Percentiles rank a stretch among this genome's conserved stretches.
These are phyloP conservation scores for Myrmophylax atrothorax DNA, from an alignment of 2,113 vertebrate species.

Conservation along the genomic window DNA sequence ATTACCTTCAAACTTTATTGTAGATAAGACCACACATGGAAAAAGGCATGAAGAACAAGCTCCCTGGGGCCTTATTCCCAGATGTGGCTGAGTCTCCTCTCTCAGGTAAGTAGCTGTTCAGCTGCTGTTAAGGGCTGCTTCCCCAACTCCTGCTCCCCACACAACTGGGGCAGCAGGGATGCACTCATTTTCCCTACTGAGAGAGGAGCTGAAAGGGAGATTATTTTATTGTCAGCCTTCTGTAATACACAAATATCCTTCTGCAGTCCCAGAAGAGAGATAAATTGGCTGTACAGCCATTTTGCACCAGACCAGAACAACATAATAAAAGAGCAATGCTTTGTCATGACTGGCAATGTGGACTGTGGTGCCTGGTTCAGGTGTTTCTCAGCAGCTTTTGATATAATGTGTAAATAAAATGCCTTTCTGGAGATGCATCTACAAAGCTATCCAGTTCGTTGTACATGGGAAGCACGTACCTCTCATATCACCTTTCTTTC, in stretches of 20 bases:
- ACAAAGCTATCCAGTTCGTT: not conserved
- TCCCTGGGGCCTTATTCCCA: not conserved
- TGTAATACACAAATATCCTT: not conserved
- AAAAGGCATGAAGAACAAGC: not conserved
- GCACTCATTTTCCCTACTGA: not conserved
- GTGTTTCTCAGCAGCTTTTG: not conserved
- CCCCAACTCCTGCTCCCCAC: not conserved
- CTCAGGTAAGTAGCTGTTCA: not conserved
- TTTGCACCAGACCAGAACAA: not conserved
- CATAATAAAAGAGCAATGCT: not conserved
- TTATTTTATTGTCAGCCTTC: not conserved
- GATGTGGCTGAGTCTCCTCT: not conserved
- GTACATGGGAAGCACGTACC: not conserved
- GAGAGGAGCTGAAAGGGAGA: not conserved
- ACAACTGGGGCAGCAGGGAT: not conserved
- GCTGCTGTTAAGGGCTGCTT: not conserved
- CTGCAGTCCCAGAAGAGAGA: not conserved
- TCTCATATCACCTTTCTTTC: not conserved
- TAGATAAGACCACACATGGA: constrained; percentile 6
- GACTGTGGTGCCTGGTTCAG: not conserved
- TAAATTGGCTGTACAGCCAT: not conserved
- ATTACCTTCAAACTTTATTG: not conserved
- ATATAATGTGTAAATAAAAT: not conserved
- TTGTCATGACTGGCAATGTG: not conserved
- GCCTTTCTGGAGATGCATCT: not conserved